phyloP scores from a whole-genome alignment of 2,113 vertebrate genomes.

The Nothobranchius kuhntae region DNA sequence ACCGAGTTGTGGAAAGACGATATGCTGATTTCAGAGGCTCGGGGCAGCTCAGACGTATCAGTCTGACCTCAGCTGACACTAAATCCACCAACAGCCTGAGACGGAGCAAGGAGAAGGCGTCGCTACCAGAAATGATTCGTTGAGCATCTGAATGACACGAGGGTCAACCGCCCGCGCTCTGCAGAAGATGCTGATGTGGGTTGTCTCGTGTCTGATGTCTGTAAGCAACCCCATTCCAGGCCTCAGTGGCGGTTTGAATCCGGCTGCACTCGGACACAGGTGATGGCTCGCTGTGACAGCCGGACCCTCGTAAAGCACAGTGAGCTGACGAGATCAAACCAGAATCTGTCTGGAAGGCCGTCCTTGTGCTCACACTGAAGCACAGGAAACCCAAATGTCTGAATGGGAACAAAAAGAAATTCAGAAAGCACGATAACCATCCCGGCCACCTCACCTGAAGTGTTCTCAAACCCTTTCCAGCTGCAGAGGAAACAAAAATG shows the following conservation, averaged over 20 bases:
- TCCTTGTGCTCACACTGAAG: constrained; percentile 9
- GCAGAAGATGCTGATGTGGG: constrained; percentile 10
- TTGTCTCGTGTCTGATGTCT: constrained; percentile 17
- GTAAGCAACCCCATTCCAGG: constrained; percentile 30
- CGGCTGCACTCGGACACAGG: constrained; percentile 17
- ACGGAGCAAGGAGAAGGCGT: constrained; percentile 30
- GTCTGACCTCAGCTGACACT: constrained; percentile 32
- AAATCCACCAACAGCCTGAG: constrained; percentile 40
- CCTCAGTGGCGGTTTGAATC: constrained; percentile 25
- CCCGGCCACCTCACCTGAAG: constrained; percentile 38
- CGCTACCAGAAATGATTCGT: constrained; percentile 23
- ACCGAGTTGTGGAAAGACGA: constrained; percentile 16
- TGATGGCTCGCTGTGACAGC: constrained; percentile 37
- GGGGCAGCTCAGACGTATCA: not conserved
- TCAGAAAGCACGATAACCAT: constrained; percentile 26
- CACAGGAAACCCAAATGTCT: not conserved
- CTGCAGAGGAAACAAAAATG: not conserved
- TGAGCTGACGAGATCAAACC: not conserved
- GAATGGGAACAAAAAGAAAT: constrained; percentile 12
- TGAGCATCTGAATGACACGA: constrained; percentile 20
- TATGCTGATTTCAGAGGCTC: constrained; percentile 30
- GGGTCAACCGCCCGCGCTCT: constrained; percentile 14
- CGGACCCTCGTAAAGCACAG: constrained; percentile 23
- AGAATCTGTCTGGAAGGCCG: constrained; percentile 14
- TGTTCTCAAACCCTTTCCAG: constrained; percentile 8